Percentiles rank a stretch among this genome's conserved stretches.
phyloP scores from a whole-genome alignment of 2,797 vertebrate genomes.

The Oceanodroma leucorhoa region DNA sequence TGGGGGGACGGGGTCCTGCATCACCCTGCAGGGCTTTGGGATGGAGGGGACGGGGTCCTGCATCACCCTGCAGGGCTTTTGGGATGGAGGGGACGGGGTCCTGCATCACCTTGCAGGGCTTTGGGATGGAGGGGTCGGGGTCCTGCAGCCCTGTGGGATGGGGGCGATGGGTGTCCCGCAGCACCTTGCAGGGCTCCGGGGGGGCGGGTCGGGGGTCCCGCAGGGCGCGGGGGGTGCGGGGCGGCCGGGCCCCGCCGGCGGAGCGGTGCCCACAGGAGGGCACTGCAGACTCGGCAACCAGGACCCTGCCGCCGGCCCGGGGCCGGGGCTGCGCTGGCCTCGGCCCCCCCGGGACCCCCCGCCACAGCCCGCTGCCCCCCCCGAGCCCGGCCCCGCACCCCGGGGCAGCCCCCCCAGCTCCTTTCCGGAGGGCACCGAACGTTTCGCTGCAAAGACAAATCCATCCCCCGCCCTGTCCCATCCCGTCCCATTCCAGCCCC shows the following conservation, averaged over 20 bases:
- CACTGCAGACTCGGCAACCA: not conserved
- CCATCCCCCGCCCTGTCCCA: too few relatives aligned
- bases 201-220: not conserved
- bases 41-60: rapidly evolving
- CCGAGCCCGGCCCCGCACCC: not conserved
- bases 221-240: too few relatives aligned
- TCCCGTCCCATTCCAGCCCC: not conserved
- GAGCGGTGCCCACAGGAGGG: slow-evolving; percentile 14
- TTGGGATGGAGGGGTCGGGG: rapidly evolving
- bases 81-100: too few relatives aligned
- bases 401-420: not conserved
- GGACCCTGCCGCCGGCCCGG: not conserved
- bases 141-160: not conserved
- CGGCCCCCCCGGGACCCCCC: not conserved
- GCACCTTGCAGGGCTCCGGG: not conserved
- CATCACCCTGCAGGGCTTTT: too few relatives aligned
- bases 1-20: too few relatives aligned
- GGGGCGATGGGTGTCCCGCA: not conserved
- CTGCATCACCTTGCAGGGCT: not conserved
- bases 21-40: not conserved
- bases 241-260: not conserved
- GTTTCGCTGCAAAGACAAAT: too few relatives aligned
- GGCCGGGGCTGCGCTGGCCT: not conserved
- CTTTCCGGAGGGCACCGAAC: rapidly evolving
- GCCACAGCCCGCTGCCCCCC: not conserved